These are phyloP conservation scores for Drosophila carrolli DNA, from an alignment of 1,140 invertebrate genomes.

Conservation along the genomic window DNA sequence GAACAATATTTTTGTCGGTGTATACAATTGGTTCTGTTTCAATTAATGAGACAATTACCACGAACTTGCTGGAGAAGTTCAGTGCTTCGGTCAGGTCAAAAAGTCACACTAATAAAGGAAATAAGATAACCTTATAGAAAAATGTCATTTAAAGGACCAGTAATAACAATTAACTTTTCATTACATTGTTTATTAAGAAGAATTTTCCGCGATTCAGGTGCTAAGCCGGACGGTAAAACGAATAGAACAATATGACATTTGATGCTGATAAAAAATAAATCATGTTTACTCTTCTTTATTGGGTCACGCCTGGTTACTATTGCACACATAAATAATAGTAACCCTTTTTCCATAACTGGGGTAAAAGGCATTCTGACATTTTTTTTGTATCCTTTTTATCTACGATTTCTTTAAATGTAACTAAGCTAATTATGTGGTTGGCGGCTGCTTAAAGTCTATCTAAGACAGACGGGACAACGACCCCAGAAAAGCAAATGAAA, in stretches of 20 bases:
- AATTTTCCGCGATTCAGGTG: no score
- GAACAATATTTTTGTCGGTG: conserved; percentile 1
- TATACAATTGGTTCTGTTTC: conserved; percentile 6
- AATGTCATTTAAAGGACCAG: no score
- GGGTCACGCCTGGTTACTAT: no score
- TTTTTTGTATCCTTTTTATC: no score
- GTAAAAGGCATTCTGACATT: no score
- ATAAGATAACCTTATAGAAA: not conserved
- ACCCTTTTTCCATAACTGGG: no score
- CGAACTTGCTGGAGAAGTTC: conserved; percentile 27
- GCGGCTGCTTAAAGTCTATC: not conserved
- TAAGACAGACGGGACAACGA: conserved; percentile 22
- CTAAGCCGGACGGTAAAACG: no score
- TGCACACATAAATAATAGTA: no score
- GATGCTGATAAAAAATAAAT: no score
- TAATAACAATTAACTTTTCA: not conserved
- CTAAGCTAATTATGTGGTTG: not conserved
- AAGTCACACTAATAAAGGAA: conserved; percentile 15
- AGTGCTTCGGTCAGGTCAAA: conserved; percentile 12
- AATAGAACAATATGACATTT: no score
- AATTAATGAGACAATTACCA: conserved; percentile 34
- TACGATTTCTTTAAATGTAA: not conserved
- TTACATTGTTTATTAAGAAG: no score
- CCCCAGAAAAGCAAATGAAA: conserved; percentile 11
- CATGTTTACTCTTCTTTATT: not conserved